Base-by-base conservation (phyloP, 2,888 invertebrate genomes). In the Melinopterus prodromus region DNA sequence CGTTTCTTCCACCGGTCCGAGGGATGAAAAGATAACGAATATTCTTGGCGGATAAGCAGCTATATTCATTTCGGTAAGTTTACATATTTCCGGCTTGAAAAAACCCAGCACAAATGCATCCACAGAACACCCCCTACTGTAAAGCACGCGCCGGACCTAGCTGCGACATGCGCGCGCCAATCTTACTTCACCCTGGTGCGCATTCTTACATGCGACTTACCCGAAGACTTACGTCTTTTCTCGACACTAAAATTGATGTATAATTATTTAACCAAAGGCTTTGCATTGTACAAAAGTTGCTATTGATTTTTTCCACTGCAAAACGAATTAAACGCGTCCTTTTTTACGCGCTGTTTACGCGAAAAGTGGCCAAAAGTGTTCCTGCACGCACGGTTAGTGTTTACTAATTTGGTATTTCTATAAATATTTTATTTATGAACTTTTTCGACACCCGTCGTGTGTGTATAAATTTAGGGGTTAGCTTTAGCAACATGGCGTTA, bases 181-280 rank as follows among this genome's bases (percentile, higher is more conserved):
- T 80, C 81, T 80, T 81, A 79, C 79, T 76, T 81, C 84, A 84
- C 84, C 87, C 87, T 85, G 79, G 85, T 84, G 81, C 86, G 81
- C 83, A 85, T 85, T 87, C 87, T 88, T 86, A 85, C 81, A 82
- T 80, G 83, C 82, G 78, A 83, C 85, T 85, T 85, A 85, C 86
- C 84, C 84, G 83, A 84, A 85, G 85, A 87, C 87, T 85, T 85
- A 83, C 82, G 87, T 88, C 88, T 85, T 84, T 84, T 87, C 88
- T 83, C 84, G 83, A 85, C 84, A 87, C 82, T 83, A 84, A 83
- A 85, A 86, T 74, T 74, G 87, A 88, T 87, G 89, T 89, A 89
- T 89, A 89, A 89, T 89, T 89, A 89, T 89, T 89, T 89, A 89
- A 89, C 89, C 88, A 88, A 88, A 88, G 88, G 9, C 89, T 89